These are phyloP conservation scores for Plagodis dolabraria DNA, from an alignment of 2,888 invertebrate species.

Conservation along the genomic window DNA sequence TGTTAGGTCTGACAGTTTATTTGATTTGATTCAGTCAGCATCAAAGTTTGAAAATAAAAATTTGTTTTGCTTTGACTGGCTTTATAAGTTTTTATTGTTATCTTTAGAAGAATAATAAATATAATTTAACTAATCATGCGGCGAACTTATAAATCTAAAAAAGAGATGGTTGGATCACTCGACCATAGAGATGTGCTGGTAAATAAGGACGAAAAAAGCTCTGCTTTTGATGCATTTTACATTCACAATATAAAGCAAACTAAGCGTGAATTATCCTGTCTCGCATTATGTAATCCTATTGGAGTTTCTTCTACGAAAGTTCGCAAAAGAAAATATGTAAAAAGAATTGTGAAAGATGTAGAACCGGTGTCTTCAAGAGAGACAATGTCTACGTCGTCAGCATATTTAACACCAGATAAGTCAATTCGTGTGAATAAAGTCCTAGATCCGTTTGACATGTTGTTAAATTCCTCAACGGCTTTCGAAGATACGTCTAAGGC, in stretches of 20 bases:
- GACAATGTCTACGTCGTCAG: slow-evolving; percentile 47
- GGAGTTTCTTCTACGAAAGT: slow-evolving; percentile 59
- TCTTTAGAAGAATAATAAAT: too few relatives aligned
- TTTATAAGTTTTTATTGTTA: too few relatives aligned
- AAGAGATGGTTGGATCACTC: slow-evolving; percentile 57
- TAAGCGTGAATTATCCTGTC: slow-evolving; percentile 68
- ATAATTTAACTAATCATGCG: slow-evolving; percentile 49
- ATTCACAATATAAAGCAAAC: slow-evolving; percentile 78
- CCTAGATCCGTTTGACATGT: slow-evolving; percentile 70
- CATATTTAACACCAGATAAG: slow-evolving; percentile 73
- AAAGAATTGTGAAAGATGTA: slow-evolving; percentile 64
- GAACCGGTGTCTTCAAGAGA: slow-evolving; percentile 45
- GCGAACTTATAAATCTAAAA: slow-evolving; percentile 73
- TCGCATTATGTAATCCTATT: slow-evolving; percentile 54
- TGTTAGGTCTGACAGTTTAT: too few relatives aligned
- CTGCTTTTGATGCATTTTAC: slow-evolving; percentile 73
- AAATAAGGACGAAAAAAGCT: slow-evolving; percentile 64
- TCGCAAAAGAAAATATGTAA: slow-evolving; percentile 74
- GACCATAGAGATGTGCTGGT: slow-evolving; percentile 65
- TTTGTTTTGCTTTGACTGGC: too few relatives aligned
- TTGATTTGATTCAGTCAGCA: too few relatives aligned
- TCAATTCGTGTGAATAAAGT: slow-evolving; percentile 73
- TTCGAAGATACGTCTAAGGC: slow-evolving; percentile 24
- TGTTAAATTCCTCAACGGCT: slow-evolving; percentile 60
- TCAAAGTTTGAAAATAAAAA: too few relatives aligned